phyloP scores from a whole-genome alignment of 2,888 invertebrate genomes.

The Apotomis turbidana region DNA sequence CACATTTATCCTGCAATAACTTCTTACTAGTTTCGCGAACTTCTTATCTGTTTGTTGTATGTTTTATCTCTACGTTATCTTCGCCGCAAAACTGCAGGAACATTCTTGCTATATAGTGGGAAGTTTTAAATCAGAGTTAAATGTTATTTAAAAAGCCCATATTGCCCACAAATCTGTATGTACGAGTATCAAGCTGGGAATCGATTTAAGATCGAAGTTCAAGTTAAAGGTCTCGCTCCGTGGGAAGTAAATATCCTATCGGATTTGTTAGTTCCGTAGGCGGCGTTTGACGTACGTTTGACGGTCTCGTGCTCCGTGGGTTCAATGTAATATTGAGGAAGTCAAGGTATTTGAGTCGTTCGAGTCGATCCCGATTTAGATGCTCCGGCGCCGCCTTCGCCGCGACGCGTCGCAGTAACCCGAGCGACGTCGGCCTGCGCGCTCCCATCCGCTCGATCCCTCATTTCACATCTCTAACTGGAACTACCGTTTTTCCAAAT shows the following conservation, averaged over 20 bases:
- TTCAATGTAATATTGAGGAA: constrained; percentile 85
- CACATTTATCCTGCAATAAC: constrained; percentile 7
- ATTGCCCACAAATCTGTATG: not conserved
- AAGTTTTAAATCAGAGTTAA: not conserved
- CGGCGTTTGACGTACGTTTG: constrained; percentile 79
- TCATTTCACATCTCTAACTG: constrained; percentile 58
- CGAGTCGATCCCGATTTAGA: constrained; percentile 83
- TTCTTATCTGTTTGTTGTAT: constrained; percentile 60
- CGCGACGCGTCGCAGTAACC: constrained; percentile 80
- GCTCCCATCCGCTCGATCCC: constrained; percentile 68
- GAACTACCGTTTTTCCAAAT: constrained; percentile 58
- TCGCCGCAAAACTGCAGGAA: constrained; percentile 42
- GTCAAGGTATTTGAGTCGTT: constrained; percentile 84
- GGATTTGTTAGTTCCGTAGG: constrained; percentile 66
- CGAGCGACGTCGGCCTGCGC: constrained; percentile 78
- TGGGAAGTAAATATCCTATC: constrained; percentile 49
- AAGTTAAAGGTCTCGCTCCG: constrained; percentile 47
- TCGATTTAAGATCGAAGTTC: constrained; percentile 15
- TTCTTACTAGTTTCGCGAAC: constrained; percentile 42
- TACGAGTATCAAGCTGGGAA: not conserved
- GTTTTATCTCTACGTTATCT: constrained; percentile 62
- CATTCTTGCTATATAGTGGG: not conserved
- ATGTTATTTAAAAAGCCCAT: not conserved
- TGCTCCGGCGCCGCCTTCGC: constrained; percentile 80
- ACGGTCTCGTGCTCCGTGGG: constrained; percentile 76